Conservation (phyloP, 2,797 vertebrate genomes). For the Cynodonichthys magdalenae region DNA sequence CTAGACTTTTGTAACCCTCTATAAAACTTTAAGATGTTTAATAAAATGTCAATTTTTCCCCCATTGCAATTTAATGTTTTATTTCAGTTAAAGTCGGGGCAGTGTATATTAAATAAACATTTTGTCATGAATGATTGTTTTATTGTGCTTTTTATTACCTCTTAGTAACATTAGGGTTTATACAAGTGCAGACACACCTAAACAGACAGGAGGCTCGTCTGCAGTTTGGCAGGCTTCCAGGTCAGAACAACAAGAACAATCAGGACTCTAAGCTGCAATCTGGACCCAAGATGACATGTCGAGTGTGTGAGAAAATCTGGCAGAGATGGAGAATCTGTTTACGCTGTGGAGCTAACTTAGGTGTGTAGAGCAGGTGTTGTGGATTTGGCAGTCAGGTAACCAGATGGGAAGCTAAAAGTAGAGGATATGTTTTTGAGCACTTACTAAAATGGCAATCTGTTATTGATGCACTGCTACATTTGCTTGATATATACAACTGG, state of each 20-base stretch:
- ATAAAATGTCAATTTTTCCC: not conserved
- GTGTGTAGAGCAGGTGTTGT: not conserved
- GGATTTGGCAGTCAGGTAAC: not conserved
- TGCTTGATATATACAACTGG: no score
- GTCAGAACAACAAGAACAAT: conserved; percentile 12
- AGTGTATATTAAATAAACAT: conserved; percentile 1
- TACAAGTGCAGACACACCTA: conserved; percentile 2
- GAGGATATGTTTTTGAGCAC: no score
- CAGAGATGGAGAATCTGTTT: conserved; percentile 1
- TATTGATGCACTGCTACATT: no score
- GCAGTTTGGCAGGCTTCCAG: conserved; percentile 1
- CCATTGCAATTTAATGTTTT: not conserved
- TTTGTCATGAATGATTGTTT: not conserved
- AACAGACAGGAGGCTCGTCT: conserved; percentile 2
- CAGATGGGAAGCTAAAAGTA: not conserved
- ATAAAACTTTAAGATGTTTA: not conserved
- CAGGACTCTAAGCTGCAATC: conserved; percentile 3
- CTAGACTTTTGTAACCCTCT: not conserved
- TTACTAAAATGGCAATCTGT: no score
- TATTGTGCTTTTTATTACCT: not conserved
- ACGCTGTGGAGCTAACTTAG: not conserved
- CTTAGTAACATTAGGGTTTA: not conserved
- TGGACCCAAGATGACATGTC: conserved; percentile 1
- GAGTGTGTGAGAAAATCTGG: conserved; percentile 5
- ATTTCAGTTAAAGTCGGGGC: no score